Percentiles rank a stretch among this genome's conserved stretches.
These are phyloP conservation scores for Nyctibius grandis DNA, from an alignment of 2,797 vertebrate species.

Conservation along the genomic window DNA sequence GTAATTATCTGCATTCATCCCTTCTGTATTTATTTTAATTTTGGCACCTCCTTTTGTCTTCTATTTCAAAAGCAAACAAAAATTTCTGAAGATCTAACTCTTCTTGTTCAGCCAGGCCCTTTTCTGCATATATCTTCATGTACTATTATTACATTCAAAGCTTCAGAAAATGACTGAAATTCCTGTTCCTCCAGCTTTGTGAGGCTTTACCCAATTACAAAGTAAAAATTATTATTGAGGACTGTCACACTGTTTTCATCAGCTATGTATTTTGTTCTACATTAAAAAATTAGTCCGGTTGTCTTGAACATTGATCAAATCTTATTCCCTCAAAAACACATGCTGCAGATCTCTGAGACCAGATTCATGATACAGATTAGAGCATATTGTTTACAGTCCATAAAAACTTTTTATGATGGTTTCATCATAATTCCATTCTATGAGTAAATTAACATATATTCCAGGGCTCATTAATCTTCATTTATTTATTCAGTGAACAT, in stretches of 20 bases:
- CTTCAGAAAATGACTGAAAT: background rate
- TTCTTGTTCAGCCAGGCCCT: background rate
- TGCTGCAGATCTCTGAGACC: background rate
- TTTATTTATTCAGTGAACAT: slow-evolving; percentile 43
- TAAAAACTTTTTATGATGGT: slow-evolving; percentile 40
- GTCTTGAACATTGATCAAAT: background rate
- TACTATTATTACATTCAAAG: background rate
- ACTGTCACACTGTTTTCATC: background rate
- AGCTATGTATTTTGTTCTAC: background rate
- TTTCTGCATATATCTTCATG: background rate
- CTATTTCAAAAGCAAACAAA: background rate
- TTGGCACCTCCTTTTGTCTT: background rate
- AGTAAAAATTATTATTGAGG: slow-evolving; percentile 11
- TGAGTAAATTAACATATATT: slow-evolving; percentile 58
- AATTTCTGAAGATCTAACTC: background rate
- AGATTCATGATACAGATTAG: background rate
- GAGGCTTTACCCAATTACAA: background rate
- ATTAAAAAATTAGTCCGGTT: background rate
- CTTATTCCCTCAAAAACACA: background rate
- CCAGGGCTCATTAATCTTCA: slow-evolving; percentile 63
- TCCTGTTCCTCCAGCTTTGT: background rate
- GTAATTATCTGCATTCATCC: background rate
- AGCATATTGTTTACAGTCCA: slow-evolving; percentile 40
- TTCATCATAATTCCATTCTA: slow-evolving; percentile 55
- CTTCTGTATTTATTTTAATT: background rate